Conservation (phyloP, 2,113 vertebrate genomes). For the Rousettus leschenaultii region DNA sequence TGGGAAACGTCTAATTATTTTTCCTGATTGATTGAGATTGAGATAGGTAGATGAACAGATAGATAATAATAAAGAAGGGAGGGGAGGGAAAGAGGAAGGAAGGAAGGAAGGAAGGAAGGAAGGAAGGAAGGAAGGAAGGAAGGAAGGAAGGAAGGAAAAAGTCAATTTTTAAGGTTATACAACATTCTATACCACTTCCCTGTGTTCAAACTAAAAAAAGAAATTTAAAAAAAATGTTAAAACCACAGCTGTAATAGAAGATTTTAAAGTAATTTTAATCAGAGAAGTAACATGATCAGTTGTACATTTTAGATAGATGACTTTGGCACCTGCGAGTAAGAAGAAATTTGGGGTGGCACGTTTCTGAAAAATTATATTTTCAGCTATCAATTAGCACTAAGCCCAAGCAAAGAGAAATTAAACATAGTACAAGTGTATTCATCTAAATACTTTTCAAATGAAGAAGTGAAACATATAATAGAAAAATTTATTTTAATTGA, state of each 20-base stretch:
- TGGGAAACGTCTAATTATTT: neutral
- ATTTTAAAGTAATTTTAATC: conserved; percentile 5
- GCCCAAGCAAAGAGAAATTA: conserved; percentile 1
- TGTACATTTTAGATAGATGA: neutral
- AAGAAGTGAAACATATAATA: neutral
- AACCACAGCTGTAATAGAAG: neutral
- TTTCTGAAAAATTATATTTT: conserved; percentile 51
- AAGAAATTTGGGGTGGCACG: neutral
- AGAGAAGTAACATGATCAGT: neutral
- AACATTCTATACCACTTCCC: neutral
- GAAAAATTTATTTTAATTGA: neutral
- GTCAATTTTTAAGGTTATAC: neutral
- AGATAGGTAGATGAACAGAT: neutral
- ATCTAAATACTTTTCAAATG: conserved; percentile 1
- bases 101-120: fast-evolving
- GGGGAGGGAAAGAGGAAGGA: too few species aligned
- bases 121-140: too few species aligned
- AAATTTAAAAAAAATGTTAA: neutral
- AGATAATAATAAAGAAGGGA: neutral
- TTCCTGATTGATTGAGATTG: too few species aligned
- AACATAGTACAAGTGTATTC: neutral
- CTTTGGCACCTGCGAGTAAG: conserved; percentile 18
- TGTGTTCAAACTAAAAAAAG: neutral
- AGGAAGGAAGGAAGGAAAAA: neutral
- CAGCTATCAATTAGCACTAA: conserved; percentile 32